Evolutionary conservation across 2,888 invertebrate genomes (phyloP).

Genomic region (Ophonus ardosiacus): DNA sequence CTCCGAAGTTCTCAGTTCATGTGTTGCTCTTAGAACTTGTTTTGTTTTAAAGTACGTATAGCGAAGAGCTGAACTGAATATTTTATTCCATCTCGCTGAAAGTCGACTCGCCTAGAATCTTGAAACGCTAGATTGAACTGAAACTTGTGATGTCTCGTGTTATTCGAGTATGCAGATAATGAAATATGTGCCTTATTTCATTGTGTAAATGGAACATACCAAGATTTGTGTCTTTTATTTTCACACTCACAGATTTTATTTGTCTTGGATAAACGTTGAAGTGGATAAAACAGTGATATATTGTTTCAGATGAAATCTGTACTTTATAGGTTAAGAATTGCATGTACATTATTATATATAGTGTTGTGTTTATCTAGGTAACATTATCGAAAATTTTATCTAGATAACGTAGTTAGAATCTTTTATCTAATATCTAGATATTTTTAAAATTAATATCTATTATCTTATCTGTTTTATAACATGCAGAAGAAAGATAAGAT

Average conservation of each 20-base stretch:
- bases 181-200: conserved; percentile 13
- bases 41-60: conserved; percentile 55
- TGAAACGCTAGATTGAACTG: conserved; percentile 11
- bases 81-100: conserved; percentile 39
- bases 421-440: too few species aligned
- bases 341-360: too few species aligned
- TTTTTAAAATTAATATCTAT: too few species aligned
- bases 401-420: too few species aligned
- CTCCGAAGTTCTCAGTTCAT: neutral
- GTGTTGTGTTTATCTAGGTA: too few species aligned
- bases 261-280: neutral
- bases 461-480: too few species aligned
- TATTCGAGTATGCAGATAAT: conserved; percentile 15
- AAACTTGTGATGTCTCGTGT: conserved; percentile 1
- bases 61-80: conserved; percentile 38
- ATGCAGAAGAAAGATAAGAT: too few species aligned
- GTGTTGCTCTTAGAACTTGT: neutral
- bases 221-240: neutral
- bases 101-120: neutral
- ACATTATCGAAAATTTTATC: too few species aligned
- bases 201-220: neutral
- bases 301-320: too few species aligned
- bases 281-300: neutral
- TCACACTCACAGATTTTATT: neutral
- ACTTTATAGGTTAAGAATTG: too few species aligned